Conservation (phyloP, 2,113 vertebrate species). For the Microtus ochrogaster region DNA sequence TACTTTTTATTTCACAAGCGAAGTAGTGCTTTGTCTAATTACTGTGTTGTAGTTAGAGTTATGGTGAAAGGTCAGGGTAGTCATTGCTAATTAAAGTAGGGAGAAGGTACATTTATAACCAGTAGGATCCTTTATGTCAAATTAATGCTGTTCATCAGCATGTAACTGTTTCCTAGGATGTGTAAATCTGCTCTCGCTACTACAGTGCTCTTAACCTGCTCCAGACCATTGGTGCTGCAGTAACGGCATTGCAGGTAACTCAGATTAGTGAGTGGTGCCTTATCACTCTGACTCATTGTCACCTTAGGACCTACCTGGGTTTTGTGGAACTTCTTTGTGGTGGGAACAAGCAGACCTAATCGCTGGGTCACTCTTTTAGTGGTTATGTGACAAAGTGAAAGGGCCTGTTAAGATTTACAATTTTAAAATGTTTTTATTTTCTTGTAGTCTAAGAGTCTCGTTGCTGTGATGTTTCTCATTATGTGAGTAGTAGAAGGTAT, state of each 20-base stretch:
- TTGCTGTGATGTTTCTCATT: not conserved
- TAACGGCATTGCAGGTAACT: conserved; percentile 77
- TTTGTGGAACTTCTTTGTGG: conserved; percentile 61
- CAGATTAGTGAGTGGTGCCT: conserved; percentile 82
- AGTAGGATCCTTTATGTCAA: conserved; percentile 83
- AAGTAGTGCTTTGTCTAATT: conserved; percentile 83
- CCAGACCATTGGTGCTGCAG: conserved; percentile 78
- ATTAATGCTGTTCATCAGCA: conserved; percentile 82
- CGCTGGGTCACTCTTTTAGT: conserved; percentile 57
- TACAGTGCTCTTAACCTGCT: conserved; percentile 70
- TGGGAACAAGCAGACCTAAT: conserved; percentile 58
- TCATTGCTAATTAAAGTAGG: conserved; percentile 85
- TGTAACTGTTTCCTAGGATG: conserved; percentile 78
- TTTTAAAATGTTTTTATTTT: conserved; percentile 22
- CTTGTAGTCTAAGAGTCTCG: conserved; percentile 29
- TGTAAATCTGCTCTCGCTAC: conserved; percentile 82
- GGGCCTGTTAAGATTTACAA: not conserved
- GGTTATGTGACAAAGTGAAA: conserved; percentile 14
- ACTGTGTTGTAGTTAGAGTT: conserved; percentile 83
- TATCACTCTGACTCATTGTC: conserved; percentile 61
- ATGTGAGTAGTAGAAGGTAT: not conserved
- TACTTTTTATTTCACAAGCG: conserved; percentile 73
- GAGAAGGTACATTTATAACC: conserved; percentile 83
- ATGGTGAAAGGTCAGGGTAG: conserved; percentile 86
- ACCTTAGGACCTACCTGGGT: conserved; percentile 77